A percentile compares a stretch with the other conserved stretches of the same genome.
These are phyloP conservation scores for Delichon dasypus DNA, from an alignment of 2,797 vertebrate species.

Conservation along the genomic window DNA sequence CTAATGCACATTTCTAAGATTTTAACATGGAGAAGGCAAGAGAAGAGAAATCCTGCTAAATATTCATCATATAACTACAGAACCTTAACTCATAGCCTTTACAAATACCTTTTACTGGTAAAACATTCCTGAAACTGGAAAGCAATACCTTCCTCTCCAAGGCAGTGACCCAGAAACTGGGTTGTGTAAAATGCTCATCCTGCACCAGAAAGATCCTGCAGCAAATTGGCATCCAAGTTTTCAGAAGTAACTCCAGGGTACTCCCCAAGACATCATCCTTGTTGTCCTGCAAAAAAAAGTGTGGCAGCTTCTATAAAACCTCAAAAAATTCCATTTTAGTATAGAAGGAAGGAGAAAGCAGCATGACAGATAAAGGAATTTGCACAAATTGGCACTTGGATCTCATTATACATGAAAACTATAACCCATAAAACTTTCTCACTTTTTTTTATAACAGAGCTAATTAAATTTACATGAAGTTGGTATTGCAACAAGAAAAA, in stretches of 20 bases:
- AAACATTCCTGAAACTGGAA: background rate
- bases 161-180: background rate
- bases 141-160: background rate
- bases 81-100: background rate
- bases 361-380: background rate
- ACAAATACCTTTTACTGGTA: background rate
- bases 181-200: background rate
- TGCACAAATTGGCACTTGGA: background rate
- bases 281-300: background rate
- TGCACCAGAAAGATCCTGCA: background rate
- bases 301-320: background rate
- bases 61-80: background rate
- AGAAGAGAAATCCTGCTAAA: background rate
- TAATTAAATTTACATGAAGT: background rate
- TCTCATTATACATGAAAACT: background rate
- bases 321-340: background rate
- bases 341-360: background rate
- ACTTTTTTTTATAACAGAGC: background rate
- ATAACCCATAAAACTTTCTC: background rate
- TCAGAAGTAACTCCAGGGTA: background rate
- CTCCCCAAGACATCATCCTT: background rate
- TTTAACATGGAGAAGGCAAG: background rate
- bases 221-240: background rate
- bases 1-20: background rate
- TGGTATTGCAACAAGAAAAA: background rate